Percentiles rank a stretch among this genome's conserved stretches.
phyloP scores from a whole-genome alignment of 2,113 vertebrate species.

The Xenus cinereus region DNA sequence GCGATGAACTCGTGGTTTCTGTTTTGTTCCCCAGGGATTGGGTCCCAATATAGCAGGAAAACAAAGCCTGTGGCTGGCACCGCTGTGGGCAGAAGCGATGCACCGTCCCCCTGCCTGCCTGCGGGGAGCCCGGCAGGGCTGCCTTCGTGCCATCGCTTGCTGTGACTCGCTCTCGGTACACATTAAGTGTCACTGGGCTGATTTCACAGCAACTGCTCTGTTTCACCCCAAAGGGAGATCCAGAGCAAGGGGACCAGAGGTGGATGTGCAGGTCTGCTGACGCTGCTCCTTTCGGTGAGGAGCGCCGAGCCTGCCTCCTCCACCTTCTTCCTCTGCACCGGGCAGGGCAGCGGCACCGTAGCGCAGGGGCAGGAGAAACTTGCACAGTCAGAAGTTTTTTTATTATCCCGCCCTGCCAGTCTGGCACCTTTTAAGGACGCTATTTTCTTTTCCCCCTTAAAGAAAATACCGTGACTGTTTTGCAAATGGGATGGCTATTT shows the following conservation, averaged over 20 bases:
- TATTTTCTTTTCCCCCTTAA: constrained; percentile 49
- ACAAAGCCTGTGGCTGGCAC: not conserved
- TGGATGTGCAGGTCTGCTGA: not conserved
- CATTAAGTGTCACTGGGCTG: not conserved
- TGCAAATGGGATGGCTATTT: constrained; percentile 28
- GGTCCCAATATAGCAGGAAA: not conserved
- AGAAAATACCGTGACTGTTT: constrained; percentile 46
- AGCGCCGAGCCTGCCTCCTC: rapidly evolving
- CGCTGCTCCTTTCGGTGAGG: not conserved
- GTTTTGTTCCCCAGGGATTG: not conserved
- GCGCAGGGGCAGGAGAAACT: not conserved
- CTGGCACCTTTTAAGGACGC: not conserved
- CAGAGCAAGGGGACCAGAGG: not conserved
- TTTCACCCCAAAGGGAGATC: rapidly evolving
- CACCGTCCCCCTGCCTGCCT: not conserved
- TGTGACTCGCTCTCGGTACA: not conserved
- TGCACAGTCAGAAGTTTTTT: constrained; percentile 33
- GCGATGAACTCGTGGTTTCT: rapidly evolving
- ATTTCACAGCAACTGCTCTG: not conserved
- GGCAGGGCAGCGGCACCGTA: not conserved
- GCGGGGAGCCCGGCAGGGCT: not conserved
- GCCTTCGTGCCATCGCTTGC: not conserved
- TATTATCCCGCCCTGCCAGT: not conserved
- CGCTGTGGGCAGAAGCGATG: not conserved
- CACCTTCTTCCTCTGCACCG: rapidly evolving